Conservation (phyloP, 2,888 invertebrate genomes). For the Epirrhoe tristata region DNA sequence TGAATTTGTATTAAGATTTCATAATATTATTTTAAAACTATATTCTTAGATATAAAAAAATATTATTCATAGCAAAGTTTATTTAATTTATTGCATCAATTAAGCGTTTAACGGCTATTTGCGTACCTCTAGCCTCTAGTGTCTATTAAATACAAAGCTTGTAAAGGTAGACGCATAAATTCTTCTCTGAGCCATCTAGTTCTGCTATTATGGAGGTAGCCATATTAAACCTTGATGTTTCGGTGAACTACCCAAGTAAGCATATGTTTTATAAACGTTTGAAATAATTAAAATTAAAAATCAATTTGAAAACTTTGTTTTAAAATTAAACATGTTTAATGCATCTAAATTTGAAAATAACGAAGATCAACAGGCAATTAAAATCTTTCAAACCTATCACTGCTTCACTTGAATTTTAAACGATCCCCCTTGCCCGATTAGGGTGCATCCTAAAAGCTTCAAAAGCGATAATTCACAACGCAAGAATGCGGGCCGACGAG, state of each 20-base stretch:
- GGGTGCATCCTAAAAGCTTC: constrained; percentile 83
- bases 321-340: constrained; percentile 7
- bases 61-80: not conserved
- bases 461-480: constrained; percentile 77
- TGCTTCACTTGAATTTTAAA: constrained; percentile 76
- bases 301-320: not conserved
- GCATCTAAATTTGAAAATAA: constrained; percentile 39
- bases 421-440: constrained; percentile 76
- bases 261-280: no score
- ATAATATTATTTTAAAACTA: no score
- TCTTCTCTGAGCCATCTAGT: constrained; percentile 49
- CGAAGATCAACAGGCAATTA: constrained; percentile 77
- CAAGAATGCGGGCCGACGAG: constrained; percentile 80
- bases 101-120: constrained; percentile 22
- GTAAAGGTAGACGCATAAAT: constrained; percentile 56
- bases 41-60: not conserved
- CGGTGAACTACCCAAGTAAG: constrained; percentile 19
- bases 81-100: constrained; percentile 26
- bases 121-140: constrained; percentile 23
- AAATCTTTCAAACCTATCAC: constrained; percentile 74
- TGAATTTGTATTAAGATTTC: no score
- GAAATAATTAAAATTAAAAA: not conserved
- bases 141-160: constrained; percentile 45
- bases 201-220: constrained; percentile 36
- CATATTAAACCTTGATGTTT: constrained; percentile 39